phyloP scores from a whole-genome alignment of 2,113 vertebrate species.

The Sturnira hondurensis region DNA sequence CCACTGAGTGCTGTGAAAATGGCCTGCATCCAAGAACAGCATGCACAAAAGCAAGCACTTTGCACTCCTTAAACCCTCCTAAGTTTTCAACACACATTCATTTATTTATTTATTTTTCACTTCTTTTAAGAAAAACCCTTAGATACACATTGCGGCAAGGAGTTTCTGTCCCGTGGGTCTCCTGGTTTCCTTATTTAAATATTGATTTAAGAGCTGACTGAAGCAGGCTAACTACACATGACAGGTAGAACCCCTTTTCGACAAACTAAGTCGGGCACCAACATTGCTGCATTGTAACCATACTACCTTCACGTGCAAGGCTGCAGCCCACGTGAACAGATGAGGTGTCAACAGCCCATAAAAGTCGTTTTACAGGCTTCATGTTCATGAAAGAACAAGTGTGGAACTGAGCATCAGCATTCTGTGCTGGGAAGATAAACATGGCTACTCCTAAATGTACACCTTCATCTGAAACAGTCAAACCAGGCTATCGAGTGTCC shows the following conservation, averaged over 20 bases:
- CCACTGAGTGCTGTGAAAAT: background rate
- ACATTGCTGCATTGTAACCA: background rate
- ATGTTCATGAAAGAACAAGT: slow-evolving; percentile 30
- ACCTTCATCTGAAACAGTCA: background rate
- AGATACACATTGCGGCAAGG: slow-evolving; percentile 23
- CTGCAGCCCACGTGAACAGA: background rate
- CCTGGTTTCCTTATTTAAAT: slow-evolving; percentile 56
- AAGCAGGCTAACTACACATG: background rate
- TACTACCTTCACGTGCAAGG: background rate
- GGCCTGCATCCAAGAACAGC: slow-evolving; percentile 39
- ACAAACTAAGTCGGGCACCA: background rate
- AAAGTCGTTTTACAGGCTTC: slow-evolving; percentile 19
- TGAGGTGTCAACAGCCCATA: slow-evolving; percentile 12
- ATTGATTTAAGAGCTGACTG: slow-evolving; percentile 54
- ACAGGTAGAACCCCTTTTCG: slow-evolving; percentile 32
- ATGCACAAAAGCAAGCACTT: slow-evolving; percentile 43
- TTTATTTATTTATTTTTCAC: slow-evolving; percentile 18
- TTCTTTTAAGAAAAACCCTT: slow-evolving; percentile 56
- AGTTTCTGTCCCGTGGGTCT: slow-evolving; percentile 19
- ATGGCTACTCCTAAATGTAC: background rate
- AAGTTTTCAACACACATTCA: slow-evolving; percentile 55
- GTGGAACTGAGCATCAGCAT: background rate
- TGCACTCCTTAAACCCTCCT: slow-evolving; percentile 45
- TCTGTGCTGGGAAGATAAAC: background rate
- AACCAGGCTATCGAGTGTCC: background rate